Evolutionary conservation across 1,140 invertebrate species (phyloP), one percentile per base, ranked within the genome.

Genomic region (Eriocheir sinensis): DNA sequence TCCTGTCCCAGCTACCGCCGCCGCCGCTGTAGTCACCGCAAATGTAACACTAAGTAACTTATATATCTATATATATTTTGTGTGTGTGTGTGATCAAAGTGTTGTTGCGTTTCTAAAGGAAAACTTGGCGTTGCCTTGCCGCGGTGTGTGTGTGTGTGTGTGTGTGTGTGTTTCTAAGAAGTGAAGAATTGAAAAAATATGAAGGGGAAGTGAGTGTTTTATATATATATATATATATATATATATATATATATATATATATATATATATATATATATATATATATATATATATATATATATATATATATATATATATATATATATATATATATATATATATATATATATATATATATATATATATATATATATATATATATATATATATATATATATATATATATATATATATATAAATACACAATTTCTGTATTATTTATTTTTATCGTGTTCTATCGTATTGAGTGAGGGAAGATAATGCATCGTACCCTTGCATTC

Each of bases 261-360:
- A 91, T 53, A 86, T 86, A 85, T 80, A 80, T 80, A 80, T 80
- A 80, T 80, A 80, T 80, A 80, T 80, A 80, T 80, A 80, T 80
- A 80, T 80, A 80, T 80, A 80, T 79, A 79, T 79, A 79, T 79
- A 79, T 79, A 79, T 79, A 79, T 79, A 79, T 79, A 27, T 53
- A 15, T 60, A 27, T 30, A 6, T 91, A 21, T 91, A 48, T 60
- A 17, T 41, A 6, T 72, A 30, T 91, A 30, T 60, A 21, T 91
- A 48, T 91, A 32, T 79, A 48, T 91, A 32, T 91, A 48, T 4
- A 60, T 91, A 48, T 91, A 60, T 91, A n/a, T 91, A 60, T 91
- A 15, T 17, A 91, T 53, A 86, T 86, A 85, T 80, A 80, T 80
- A 80, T 80, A 80, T 80, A 80, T 80, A 80, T 80, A 80, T 80